These are phyloP conservation scores for Amblyornis subalaris DNA, from an alignment of 2,113 vertebrate genomes.

Conservation along the genomic window DNA sequence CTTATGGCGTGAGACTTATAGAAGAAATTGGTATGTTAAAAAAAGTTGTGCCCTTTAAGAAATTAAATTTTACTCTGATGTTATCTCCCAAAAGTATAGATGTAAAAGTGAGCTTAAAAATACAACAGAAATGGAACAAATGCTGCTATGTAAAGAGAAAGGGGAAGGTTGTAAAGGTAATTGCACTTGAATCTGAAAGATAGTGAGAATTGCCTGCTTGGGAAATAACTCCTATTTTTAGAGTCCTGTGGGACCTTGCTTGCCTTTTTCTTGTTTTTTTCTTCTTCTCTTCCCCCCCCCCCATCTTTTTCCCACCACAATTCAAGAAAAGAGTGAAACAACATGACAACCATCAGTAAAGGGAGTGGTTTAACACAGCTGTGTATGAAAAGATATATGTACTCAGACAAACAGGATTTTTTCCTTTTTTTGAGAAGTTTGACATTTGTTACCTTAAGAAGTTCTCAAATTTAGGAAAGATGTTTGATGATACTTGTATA, in stretches of 20 bases:
- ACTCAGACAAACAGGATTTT: neutral
- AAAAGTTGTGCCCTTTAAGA: neutral
- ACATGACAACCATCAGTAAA: neutral
- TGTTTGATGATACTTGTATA: neutral
- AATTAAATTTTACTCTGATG: neutral
- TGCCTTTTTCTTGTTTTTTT: neutral
- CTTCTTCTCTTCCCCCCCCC: no score
- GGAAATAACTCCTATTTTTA: neutral
- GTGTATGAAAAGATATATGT: neutral
- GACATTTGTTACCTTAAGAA: neutral
- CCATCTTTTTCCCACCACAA: neutral
- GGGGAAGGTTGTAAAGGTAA: neutral
- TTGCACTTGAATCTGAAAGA: neutral
- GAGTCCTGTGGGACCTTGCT: neutral
- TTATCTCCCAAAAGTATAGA: neutral
- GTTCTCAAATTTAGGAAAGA: neutral
- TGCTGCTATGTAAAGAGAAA: neutral
- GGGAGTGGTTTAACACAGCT: neutral
- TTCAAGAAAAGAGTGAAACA: neutral
- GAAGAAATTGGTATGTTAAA: neutral
- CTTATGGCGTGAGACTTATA: neutral
- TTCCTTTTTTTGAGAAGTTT: neutral
- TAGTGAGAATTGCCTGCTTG: neutral
- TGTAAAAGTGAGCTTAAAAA: neutral
- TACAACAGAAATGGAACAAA: neutral